phyloP scores from a whole-genome alignment of 2,888 invertebrate species.

The Morpho helenor region DNA sequence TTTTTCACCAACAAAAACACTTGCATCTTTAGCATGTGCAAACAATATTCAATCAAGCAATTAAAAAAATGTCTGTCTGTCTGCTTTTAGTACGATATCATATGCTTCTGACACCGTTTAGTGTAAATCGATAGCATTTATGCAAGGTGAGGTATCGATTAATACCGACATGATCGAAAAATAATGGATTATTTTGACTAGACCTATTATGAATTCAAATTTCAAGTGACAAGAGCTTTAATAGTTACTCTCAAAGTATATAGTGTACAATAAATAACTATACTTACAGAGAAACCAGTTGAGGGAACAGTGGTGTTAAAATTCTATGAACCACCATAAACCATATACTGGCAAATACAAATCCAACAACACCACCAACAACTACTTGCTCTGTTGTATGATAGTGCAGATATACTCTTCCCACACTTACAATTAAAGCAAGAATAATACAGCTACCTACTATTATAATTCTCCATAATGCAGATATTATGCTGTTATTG shows the following conservation, averaged over 20 bases:
- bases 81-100: no score
- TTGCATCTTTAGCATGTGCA: no score
- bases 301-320: slow-evolving; percentile 91
- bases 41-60: no score
- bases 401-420: slow-evolving; percentile 91
- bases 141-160: no score
- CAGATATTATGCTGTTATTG: slow-evolving; percentile 87
- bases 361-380: slow-evolving; percentile 87
- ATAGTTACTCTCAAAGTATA: no score
- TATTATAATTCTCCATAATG: slow-evolving; percentile 84
- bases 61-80: no score
- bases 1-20: no score
- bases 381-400: slow-evolving; percentile 91
- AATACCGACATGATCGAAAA: no score
- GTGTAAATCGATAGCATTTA: no score
- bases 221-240: no score
- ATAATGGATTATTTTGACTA: no score
- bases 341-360: slow-evolving; percentile 88
- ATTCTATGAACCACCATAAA: slow-evolving; percentile 88
- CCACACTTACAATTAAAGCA: slow-evolving; percentile 82
- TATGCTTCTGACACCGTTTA: no score
- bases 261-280: slow-evolving; percentile 9
- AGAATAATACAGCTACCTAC: slow-evolving; percentile 79
- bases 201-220: background rate
- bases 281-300: slow-evolving; percentile 90